These are phyloP conservation scores for Pholis gunnellus DNA, from an alignment of 2,113 vertebrate species.

Conservation along the genomic window DNA sequence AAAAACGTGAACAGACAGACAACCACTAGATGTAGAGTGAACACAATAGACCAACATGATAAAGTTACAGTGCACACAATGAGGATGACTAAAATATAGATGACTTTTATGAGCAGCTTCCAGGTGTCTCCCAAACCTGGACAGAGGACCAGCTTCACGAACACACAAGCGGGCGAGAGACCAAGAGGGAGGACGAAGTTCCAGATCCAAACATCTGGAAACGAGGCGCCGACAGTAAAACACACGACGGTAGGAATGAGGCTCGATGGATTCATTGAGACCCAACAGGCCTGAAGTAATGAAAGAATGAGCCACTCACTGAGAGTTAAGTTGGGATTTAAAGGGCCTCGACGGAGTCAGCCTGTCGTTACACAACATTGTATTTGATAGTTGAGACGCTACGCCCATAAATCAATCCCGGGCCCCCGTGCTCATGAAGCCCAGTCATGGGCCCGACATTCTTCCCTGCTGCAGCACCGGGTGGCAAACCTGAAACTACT, in stretches of 20 bases:
- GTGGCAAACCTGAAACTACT: constrained; percentile 13
- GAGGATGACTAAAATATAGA: too few species aligned
- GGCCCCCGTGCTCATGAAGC: not conserved
- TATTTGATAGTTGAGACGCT: constrained; percentile 43
- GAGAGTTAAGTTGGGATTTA: not conserved
- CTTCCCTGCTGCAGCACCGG: not conserved
- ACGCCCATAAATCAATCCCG: constrained; percentile 24
- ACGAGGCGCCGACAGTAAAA: not conserved
- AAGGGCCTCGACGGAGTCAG: not conserved
- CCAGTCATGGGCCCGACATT: not conserved
- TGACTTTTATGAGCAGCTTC: not conserved
- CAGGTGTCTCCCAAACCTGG: not conserved
- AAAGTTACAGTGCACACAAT: too few species aligned
- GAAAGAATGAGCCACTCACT: not conserved
- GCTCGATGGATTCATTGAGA: not conserved
- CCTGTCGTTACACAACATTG: not conserved
- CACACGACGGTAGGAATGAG: not conserved
- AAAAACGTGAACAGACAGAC: too few species aligned
- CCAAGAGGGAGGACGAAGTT: not conserved
- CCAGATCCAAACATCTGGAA: not conserved
- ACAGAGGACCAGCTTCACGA: too few species aligned
- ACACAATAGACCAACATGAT: too few species aligned
- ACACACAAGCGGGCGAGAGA: not conserved
- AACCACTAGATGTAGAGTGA: too few species aligned
- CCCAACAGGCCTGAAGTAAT: not conserved